phyloP scores from a whole-genome alignment of 2,113 vertebrate genomes.

The Camelus dromedarius region DNA sequence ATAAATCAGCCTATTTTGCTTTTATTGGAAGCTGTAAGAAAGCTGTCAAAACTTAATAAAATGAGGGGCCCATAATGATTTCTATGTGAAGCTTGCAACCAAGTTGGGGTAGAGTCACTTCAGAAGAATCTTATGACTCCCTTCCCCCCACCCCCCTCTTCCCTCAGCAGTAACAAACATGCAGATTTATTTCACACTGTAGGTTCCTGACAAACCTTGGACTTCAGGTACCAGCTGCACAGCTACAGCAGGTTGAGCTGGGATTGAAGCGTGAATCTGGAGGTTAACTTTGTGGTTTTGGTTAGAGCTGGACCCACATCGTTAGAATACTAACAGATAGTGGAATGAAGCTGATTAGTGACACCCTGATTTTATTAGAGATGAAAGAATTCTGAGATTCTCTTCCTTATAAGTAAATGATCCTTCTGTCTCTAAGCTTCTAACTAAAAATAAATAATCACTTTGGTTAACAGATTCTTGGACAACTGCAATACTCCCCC shows the following conservation, averaged over 20 bases:
- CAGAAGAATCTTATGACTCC: background rate
- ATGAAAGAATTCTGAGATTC: slow-evolving; percentile 35
- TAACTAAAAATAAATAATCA: background rate
- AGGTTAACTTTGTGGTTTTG: slow-evolving; percentile 66
- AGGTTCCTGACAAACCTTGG: background rate
- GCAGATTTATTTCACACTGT: background rate
- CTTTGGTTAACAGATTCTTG: background rate
- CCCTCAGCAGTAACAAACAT: background rate
- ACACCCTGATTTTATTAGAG: slow-evolving; percentile 61
- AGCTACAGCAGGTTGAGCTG: background rate
- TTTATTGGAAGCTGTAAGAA: slow-evolving; percentile 52
- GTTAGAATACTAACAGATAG: slow-evolving; percentile 48
- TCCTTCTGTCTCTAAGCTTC: background rate
- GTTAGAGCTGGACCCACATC: slow-evolving; percentile 19
- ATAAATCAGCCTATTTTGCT: slow-evolving; percentile 53
- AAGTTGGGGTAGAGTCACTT: background rate
- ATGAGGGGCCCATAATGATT: background rate
- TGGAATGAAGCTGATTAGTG: slow-evolving; percentile 68
- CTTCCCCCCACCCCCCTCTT: background rate
- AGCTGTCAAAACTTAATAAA: slow-evolving; percentile 58
- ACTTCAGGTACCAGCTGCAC: background rate
- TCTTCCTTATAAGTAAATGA: background rate
- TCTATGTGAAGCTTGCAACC: background rate
- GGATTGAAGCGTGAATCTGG: background rate
- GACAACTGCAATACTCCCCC: background rate